A percentile compares a stretch with the other conserved stretches of the same genome.
Evolutionary conservation across 2,113 vertebrate species (phyloP).

Genomic region (Rhinolophus ferrumequinum): DNA sequence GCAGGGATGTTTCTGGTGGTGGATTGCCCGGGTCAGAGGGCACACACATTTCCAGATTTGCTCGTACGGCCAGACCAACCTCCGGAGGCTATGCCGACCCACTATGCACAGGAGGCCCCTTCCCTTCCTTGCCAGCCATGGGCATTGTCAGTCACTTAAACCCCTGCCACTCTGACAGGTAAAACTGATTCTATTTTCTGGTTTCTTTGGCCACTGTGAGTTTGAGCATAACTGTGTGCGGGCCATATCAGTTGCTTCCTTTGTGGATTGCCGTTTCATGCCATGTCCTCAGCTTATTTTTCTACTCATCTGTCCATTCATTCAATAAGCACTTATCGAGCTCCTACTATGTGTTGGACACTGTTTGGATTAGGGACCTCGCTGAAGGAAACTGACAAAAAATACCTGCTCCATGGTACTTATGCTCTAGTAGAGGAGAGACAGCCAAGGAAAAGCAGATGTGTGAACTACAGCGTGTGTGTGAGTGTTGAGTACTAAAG

Average conservation of each 20-base stretch:
- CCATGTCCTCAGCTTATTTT: not conserved
- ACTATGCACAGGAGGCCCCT: not conserved
- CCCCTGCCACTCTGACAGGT: not conserved
- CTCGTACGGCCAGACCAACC: not conserved
- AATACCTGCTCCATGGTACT: not conserved
- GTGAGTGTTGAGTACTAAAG: not conserved
- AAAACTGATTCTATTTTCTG: not conserved
- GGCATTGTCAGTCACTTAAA: not conserved
- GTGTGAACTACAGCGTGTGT: not conserved
- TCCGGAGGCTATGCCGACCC: not conserved
- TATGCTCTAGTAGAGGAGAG: not conserved
- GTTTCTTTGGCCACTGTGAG: not conserved
- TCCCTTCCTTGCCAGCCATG: not conserved
- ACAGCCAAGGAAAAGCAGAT: not conserved
- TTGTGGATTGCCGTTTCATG: not conserved
- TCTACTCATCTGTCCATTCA: not conserved
- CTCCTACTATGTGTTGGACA: not conserved
- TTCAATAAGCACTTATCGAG: not conserved
- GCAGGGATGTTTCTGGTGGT: not conserved
- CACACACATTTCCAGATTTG: not conserved
- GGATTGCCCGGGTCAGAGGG: not conserved
- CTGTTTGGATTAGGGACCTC: not conserved
- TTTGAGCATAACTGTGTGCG: not conserved
- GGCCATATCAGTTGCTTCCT: not conserved
- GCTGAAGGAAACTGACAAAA: not conserved